phyloP scores from a whole-genome alignment of 2,113 vertebrate species.

The Malurus alboscapulatus region DNA sequence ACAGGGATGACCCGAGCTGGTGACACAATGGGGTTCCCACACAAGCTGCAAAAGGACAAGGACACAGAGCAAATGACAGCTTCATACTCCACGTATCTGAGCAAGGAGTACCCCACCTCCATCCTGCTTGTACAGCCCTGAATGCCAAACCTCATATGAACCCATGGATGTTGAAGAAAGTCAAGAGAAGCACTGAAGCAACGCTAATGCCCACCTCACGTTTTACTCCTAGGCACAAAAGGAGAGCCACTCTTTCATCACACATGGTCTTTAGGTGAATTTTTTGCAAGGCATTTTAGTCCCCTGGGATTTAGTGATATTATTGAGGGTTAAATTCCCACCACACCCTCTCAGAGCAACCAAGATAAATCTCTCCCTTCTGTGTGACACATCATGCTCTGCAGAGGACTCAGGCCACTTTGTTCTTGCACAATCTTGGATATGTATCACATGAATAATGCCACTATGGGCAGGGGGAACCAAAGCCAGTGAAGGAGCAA shows the following conservation, averaged over 20 bases:
- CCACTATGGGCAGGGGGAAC: not conserved
- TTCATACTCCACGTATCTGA: accelerated
- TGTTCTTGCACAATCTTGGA: not conserved
- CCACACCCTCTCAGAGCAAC: slow-evolving; percentile 32
- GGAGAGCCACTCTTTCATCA: not conserved
- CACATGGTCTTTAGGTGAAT: accelerated
- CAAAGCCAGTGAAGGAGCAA: not conserved
- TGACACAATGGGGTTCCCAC: not conserved
- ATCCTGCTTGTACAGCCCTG: accelerated
- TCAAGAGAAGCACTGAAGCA: not conserved
- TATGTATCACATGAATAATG: not conserved
- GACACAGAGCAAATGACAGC: not conserved
- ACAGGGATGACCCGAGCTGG: not conserved
- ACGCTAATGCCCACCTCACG: not conserved
- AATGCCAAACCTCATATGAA: not conserved
- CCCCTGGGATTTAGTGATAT: slow-evolving; percentile 25
- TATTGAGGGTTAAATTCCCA: slow-evolving; percentile 13
- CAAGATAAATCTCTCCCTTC: slow-evolving; percentile 7
- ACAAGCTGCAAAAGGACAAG: not conserved
- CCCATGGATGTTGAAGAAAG: accelerated
- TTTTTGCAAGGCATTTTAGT: not conserved
- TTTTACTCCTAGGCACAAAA: not conserved
- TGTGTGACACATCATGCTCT: not conserved
- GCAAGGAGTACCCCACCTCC: not conserved
- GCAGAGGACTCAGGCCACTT: not conserved